Evolutionary conservation across 2,888 invertebrate species (phyloP).

Genomic region (Physocephala rufipes): DNA sequence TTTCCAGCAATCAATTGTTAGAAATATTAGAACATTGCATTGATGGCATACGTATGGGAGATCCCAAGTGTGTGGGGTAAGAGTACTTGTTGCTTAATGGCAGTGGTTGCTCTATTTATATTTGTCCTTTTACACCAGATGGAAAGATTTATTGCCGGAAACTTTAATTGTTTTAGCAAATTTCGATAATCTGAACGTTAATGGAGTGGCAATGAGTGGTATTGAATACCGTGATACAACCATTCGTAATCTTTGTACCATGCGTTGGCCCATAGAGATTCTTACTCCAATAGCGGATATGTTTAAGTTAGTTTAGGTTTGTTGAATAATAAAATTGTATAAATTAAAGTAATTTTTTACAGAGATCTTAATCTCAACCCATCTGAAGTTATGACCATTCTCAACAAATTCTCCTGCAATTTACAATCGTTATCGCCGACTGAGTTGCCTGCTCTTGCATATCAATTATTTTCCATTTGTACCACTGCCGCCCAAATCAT

Average conservation of each 20-base stretch:
- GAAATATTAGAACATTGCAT: constrained; percentile 70
- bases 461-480: constrained; percentile 71
- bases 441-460: constrained; percentile 72
- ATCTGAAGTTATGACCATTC: constrained; percentile 68
- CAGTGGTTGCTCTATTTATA: background rate
- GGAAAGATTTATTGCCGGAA: constrained; percentile 74
- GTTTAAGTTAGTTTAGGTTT: constrained; percentile 68
- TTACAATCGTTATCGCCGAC: constrained; percentile 68
- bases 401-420: constrained; percentile 69
- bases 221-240: constrained; percentile 69
- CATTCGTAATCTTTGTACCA: constrained; percentile 68
- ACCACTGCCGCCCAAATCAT: constrained; percentile 61
- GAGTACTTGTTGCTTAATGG: background rate
- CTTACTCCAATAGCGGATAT: constrained; percentile 71
- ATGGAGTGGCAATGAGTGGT: constrained; percentile 69
- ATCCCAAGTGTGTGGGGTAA: constrained; percentile 67
- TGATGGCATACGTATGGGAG: constrained; percentile 68
- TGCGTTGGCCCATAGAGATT: constrained; percentile 69
- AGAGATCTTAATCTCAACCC: constrained; percentile 69
- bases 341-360: constrained; percentile 40
- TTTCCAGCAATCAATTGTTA: constrained; percentile 68
- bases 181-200: constrained; percentile 67
- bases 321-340: background rate
- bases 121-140: constrained; percentile 62
- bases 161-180: constrained; percentile 68